Conservation (phyloP, 2,113 vertebrate species). For the Pyxicephalus adspersus region DNA sequence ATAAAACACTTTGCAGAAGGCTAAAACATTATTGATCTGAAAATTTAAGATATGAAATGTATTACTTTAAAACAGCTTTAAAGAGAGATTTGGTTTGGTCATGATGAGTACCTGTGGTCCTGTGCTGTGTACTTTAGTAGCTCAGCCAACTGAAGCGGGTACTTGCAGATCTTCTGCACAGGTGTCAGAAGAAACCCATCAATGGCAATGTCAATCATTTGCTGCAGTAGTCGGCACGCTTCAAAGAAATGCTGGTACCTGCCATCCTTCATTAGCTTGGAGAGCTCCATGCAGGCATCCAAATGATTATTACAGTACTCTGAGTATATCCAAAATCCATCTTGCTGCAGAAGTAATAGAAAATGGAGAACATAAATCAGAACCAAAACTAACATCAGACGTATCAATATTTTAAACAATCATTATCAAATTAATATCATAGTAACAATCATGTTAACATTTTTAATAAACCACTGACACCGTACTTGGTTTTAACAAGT, state of each 20-base stretch:
- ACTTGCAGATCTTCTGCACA: conserved; percentile 99
- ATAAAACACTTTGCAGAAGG: too few species aligned
- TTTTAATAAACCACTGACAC: too few species aligned
- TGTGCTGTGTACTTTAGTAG: conserved; percentile 97
- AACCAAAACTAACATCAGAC: neutral
- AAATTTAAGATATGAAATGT: too few species aligned
- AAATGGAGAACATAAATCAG: neutral
- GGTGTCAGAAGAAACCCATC: conserved; percentile 97
- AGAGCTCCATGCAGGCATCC: conserved; percentile 97
- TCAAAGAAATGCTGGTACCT: conserved; percentile 99
- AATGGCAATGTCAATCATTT: conserved; percentile 99
- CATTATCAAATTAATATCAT: too few species aligned
- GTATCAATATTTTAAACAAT: too few species aligned
- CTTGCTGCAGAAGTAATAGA: conserved; percentile 81
- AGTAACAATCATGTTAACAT: too few species aligned
- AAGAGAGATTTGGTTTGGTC: neutral
- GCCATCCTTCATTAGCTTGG: conserved; percentile 95
- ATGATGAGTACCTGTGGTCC: conserved; percentile 88
- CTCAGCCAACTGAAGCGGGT: conserved; percentile 95
- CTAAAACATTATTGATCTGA: too few species aligned
- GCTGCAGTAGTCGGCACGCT: conserved; percentile 94
- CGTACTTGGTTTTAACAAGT: too few species aligned
- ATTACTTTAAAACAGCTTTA: too few species aligned
- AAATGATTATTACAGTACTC: conserved; percentile 99
- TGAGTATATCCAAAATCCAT: conserved; percentile 98